A percentile compares a stretch with the other conserved stretches of the same genome.
phyloP scores from a whole-genome alignment of 2,888 invertebrate species.

The Dolichomitus sp. region DNA sequence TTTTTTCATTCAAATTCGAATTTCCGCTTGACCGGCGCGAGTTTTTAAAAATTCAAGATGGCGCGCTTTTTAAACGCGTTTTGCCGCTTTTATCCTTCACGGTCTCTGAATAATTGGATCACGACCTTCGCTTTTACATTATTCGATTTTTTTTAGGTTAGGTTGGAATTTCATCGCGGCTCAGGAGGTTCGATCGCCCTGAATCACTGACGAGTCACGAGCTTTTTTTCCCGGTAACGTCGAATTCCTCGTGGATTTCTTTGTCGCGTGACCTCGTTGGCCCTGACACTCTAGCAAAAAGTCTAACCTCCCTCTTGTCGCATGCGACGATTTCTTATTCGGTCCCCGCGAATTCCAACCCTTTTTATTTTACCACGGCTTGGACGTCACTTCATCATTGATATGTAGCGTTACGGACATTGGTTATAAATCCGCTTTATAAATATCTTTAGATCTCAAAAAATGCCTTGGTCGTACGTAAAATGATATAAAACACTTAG shows the following conservation, averaged over 20 bases:
- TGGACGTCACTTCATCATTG: slow-evolving; percentile 43
- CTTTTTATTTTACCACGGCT: slow-evolving; percentile 37
- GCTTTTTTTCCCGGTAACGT: not conserved
- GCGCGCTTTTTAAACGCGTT: not conserved
- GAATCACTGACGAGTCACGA: slow-evolving; percentile 1
- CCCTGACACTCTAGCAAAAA: slow-evolving; percentile 5
- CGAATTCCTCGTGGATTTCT: slow-evolving; percentile 1
- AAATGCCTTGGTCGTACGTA: slow-evolving; percentile 42
- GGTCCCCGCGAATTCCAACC: slow-evolving; percentile 7
- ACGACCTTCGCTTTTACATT: not conserved
- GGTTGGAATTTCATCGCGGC: not conserved
- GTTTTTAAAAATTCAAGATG: not conserved
- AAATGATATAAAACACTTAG: not conserved
- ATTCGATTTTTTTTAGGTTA: slow-evolving; percentile 12
- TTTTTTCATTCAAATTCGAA: slow-evolving; percentile 4
- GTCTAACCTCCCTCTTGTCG: slow-evolving; percentile 1
- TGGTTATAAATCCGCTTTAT: slow-evolving; percentile 40
- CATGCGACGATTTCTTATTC: slow-evolving; percentile 19
- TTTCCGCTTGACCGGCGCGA: not conserved
- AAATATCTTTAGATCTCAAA: slow-evolving; percentile 48
- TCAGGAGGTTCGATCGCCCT: not conserved
- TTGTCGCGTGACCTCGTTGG: not conserved
- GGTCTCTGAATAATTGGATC: slow-evolving; percentile 10
- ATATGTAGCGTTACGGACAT: slow-evolving; percentile 60
- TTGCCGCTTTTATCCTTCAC: not conserved